Evolutionary conservation across 2,797 vertebrate genomes (phyloP), one percentile per base, ranked within the genome.

Genomic region (Myripristis jacobus): DNA sequence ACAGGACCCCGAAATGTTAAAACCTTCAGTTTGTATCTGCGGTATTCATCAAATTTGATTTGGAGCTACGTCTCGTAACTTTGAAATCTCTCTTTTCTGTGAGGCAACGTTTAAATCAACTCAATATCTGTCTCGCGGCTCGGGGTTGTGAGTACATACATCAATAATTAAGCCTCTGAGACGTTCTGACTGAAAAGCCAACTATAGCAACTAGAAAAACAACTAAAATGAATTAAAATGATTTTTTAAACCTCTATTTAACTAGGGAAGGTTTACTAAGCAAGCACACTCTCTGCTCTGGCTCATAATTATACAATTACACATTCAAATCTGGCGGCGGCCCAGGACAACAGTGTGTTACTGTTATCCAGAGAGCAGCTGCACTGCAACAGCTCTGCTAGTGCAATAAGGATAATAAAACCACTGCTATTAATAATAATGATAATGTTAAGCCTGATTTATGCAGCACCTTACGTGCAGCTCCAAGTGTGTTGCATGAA

Each of bases 1-100:
- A 88, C 66, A n/a, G 3, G 77, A 79, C 72, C 69, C 77, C 53
- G 22, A 70, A 74, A 83, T 79, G 73, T 80, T 79, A 53, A 80
- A 84, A 76, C 34, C 50, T 76, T 82, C 56, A 29, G 36, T 74
- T 57, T 27, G 19, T 65, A 63, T 79, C 56, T 76, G 71, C 15
- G 24, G 66, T 56, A 73, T 81, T 87, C 75, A 84, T 87, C 66
- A 77, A 29, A 76, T 84, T 73, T 74, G 69, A 82, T 76, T 82
- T 77, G 66, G 18, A 54, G 62, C 18, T 47, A 58, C 51, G 25
- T 38, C 29, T 56, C 7, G 2, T 50, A 62, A 60, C 11, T n/a
- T 69, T 61, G 19, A 82, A 60, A 66, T 58, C 29, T 47, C 22
- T 46, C 48, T 66, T 66, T 62, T 67, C 36, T n/a, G 10, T 41